phyloP scores from a whole-genome alignment of 2,113 vertebrate species.

The Pedetes capensis region DNA sequence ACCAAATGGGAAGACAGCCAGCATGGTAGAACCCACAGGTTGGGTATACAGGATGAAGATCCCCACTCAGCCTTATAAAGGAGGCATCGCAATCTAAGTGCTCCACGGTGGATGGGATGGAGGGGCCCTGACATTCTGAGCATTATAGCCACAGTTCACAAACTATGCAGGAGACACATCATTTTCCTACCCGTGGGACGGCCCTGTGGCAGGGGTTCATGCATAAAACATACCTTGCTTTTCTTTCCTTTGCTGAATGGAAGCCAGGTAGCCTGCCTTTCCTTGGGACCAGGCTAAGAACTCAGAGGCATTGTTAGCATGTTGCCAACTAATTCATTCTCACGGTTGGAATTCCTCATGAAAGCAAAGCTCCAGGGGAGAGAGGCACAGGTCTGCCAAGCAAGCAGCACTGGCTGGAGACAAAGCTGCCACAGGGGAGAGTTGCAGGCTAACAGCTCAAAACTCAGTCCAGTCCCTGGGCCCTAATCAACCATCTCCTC shows the following conservation, averaged over 20 bases:
- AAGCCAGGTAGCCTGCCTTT: background rate
- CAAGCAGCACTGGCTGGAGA: background rate
- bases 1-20: background rate
- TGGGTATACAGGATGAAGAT: background rate
- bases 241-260: constrained; percentile 30
- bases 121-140: too few species aligned
- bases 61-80: rapidly evolving
- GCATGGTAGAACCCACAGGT: rapidly evolving
- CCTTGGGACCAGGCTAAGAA: background rate
- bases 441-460: background rate
- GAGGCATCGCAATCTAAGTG: background rate
- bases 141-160: background rate
- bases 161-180: background rate
- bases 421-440: background rate
- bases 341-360: background rate
- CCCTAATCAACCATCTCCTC: background rate
- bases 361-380: background rate
- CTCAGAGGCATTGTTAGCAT: background rate
- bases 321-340: background rate
- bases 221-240: constrained; percentile 32
- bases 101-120: rapidly evolving
- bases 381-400: background rate
- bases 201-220: background rate
- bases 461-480: background rate
- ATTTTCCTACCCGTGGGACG: constrained; percentile 40